phyloP scores from a whole-genome alignment of 2,888 invertebrate genomes.

The Pristionchus mayeri region DNA sequence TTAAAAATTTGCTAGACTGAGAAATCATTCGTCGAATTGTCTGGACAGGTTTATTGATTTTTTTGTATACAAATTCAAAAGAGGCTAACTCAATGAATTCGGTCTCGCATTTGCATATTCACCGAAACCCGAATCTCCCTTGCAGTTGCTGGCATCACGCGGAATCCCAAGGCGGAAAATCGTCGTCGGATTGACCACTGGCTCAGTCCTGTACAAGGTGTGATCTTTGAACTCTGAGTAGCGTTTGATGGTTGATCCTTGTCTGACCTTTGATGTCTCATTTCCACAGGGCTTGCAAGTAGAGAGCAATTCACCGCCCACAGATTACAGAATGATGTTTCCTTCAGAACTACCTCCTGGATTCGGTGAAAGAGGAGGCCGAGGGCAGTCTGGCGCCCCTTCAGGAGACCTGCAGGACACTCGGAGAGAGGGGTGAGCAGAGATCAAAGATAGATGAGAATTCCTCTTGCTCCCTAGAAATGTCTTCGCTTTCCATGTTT shows the following conservation, averaged over 20 bases:
- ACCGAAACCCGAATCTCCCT: too few species aligned
- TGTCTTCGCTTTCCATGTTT: too few species aligned
- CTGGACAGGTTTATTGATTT: too few species aligned
- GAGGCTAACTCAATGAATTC: too few species aligned
- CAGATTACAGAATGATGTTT: neutral
- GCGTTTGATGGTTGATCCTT: neutral
- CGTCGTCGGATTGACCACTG: conserved; percentile 7
- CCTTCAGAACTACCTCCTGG: conserved; percentile 35
- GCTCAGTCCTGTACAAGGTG: conserved; percentile 38
- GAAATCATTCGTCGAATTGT: too few species aligned
- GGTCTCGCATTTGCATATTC: too few species aligned
- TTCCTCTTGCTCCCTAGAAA: too few species aligned
- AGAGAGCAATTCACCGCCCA: neutral
- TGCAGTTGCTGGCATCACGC: neutral
- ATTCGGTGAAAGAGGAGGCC: conserved; percentile 12
- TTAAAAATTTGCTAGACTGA: neutral
- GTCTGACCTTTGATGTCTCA: neutral
- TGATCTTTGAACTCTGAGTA: neutral
- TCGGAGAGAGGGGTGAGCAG: conserved; percentile 21
- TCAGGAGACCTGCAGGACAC: neutral
- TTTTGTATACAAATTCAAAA: too few species aligned
- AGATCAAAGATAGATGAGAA: neutral
- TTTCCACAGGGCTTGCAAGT: neutral
- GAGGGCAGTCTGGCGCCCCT: neutral
- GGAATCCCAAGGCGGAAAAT: conserved; percentile 49